Evolutionary conservation across 2,888 invertebrate species (phyloP), one percentile per base, ranked within the genome.

Genomic region (Unio delphinus): DNA sequence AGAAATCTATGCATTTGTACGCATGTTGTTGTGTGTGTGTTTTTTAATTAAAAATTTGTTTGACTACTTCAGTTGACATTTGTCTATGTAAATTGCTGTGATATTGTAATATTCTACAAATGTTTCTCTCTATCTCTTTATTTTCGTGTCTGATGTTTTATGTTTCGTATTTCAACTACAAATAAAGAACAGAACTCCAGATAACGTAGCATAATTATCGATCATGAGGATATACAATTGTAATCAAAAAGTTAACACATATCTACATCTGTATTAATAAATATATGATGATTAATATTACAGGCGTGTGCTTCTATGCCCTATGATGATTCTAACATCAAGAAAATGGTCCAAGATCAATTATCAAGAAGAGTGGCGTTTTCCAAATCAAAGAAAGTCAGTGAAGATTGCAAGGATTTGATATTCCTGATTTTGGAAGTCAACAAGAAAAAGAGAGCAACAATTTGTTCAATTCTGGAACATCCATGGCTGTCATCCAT

Each of bases 341-440:
- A 94, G 74, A 95, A 95, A 87, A 92, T 97, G 83, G 91, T 97
- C 11, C 94, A 94, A 83, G 94, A 95, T 88, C 97, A 97, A 90
- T 76, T 83, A 6, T 88, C 88, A 68, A 78, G 82, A 55, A 87
- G 84, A 72, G 86, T 89, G 5, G 77, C 78, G 18, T 90, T 89
- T 75, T 80, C 88, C 6, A 82, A 79, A 67, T 92, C 93, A 3
- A 93, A 92, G 88, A 92, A 74, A n/a, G 66, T 86, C 8, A 72
- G 80, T 1, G 71, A 69, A 0, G 80, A 81, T 15, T 82, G 83
- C 4, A 95, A 95, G 90, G 93, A 93, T 45, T 93, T 96, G 64
- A 94, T 97, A 26, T 91, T 94, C 55, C 93, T 94, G 76, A 94
- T 97, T 75, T 90, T 97, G 71, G 96, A 97, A 89, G 96, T 96